Base-by-base conservation (phyloP, 53 echinoderm and acorn worm species). In the Hippasteria phrygiana region DNA sequence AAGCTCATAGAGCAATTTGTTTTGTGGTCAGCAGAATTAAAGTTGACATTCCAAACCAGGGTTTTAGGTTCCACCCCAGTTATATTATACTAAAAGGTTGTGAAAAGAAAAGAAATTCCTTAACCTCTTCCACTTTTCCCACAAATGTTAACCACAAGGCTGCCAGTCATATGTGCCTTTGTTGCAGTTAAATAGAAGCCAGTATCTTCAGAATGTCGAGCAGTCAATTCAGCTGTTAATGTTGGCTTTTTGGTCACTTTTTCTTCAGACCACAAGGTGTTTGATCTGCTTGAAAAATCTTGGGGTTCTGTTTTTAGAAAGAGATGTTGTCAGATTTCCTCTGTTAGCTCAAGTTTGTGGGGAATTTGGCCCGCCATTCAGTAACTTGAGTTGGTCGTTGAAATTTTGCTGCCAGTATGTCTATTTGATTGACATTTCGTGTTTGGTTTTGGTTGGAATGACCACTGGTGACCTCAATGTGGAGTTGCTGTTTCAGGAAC, bases 101-200 rank as follows among this genome's bases (percentile, higher is more conserved):
- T 48, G 16, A 75, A 16, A 76, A 16, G 33, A 43, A 76, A 31
- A 48, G 10, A 50, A 18, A 2, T 42, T 26, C 1, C 74, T 11
- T 14, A 29, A 31, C 24, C 43, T 24, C 47, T 10, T 45, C 27
- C 29, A 27, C 13, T 43, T 73, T 67, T 67, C 22, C 24, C 13
- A 48, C 7, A 31, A 22, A 63, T 0, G 13, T 26, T 35, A 12
- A 35, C 67, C 67, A 67, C 67, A 35, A 17, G 34, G 17, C 76
- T 76, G 76, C 51, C 76, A 76, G 50, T 76, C 76, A 76, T 53
- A 17, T 20, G 48, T 29, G 76, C 76, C 34, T 26, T 76, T 76
- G 53, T 37, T 22, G 33, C 20, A 31, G 51, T 17, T 24, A 47
- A 76, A 48, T 6, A 76, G 76, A 76, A 76, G 51, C 51, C 43